Evolutionary conservation across 2,888 invertebrate species (phyloP), one percentile per base, ranked within the genome.

Genomic region (Lepidochrysops patricia): DNA sequence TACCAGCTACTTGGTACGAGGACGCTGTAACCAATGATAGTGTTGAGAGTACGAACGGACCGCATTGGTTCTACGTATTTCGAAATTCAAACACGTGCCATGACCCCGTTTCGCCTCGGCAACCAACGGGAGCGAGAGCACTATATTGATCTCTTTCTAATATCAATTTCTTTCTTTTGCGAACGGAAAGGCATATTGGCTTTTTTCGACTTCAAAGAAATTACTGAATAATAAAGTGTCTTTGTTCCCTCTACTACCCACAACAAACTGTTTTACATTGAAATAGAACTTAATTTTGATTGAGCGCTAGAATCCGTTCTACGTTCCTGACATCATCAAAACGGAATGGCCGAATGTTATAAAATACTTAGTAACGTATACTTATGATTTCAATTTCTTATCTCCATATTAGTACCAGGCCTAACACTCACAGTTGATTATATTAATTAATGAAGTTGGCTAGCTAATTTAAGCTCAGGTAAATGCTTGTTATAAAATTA

Each of bases 61-160:
- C 77, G 84, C 76, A 88, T 88, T 88, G 88, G 88, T 74, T 76
- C 77, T 72, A 81, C 81, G 79, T 78, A 80, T 83, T 85, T 87
- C 84, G 83, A 85, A 86, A 86, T 87, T 87, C 82, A 87, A 87
- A 86, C 84, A 81, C 84, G 86, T 84, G 84, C 84, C 77, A 79
- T 88, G 87, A 88, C 87, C 88, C 82, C 84, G 65, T 67, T 68
- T 64, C 80, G 71, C 75, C 73, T 74, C 64, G 69, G 70, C 68
- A 68, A 69, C 68, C 73, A 66, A 67, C 67, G 68, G 72, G 68
- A 68, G 70, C 70, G 71, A 74, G 71, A 70, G 69, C 68, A 64
- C 61, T 72, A 69, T 65, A 61, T 64, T 68, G 68, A 63, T 84
- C 86, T 80, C 82, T 71, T 64, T 87, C 77, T 66, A 54, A 61